Evolutionary conservation across 2,113 vertebrate genomes (phyloP).

Genomic region (Lamprotornis superbus): DNA sequence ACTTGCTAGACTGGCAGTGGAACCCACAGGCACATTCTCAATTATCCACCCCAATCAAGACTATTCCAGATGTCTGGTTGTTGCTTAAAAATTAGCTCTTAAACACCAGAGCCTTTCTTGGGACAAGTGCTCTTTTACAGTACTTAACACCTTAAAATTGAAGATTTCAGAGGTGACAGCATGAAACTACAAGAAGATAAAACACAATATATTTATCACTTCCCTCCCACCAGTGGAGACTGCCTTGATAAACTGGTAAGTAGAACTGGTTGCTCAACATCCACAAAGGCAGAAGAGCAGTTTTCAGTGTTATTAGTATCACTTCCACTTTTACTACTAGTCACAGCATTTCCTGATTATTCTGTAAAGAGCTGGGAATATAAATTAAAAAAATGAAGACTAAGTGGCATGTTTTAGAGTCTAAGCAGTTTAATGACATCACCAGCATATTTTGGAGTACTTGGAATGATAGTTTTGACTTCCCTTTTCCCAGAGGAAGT

Average conservation of each 20-base stretch:
- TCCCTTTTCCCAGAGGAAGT: background rate
- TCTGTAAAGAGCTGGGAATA: background rate
- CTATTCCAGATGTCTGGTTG: background rate
- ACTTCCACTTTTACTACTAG: background rate
- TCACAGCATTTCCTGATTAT: background rate
- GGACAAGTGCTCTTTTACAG: background rate
- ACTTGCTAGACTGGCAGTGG: background rate
- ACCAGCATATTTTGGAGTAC: background rate
- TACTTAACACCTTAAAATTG: background rate
- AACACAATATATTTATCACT: background rate
- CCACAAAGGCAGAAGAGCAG: background rate
- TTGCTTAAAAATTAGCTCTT: background rate
- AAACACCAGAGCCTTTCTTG: background rate
- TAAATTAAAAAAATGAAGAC: background rate
- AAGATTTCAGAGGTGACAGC: background rate
- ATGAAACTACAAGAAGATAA: background rate
- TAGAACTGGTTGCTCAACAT: background rate
- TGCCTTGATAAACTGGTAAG: background rate
- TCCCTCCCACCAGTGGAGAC: background rate
- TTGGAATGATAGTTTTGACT: background rate
- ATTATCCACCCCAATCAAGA: background rate
- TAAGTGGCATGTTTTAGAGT: background rate
- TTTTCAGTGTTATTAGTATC: background rate
- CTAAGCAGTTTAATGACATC: background rate
- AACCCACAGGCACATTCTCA: background rate